Conservation (phyloP, 2,113 vertebrate genomes). For the Hoplias malabaricus region DNA sequence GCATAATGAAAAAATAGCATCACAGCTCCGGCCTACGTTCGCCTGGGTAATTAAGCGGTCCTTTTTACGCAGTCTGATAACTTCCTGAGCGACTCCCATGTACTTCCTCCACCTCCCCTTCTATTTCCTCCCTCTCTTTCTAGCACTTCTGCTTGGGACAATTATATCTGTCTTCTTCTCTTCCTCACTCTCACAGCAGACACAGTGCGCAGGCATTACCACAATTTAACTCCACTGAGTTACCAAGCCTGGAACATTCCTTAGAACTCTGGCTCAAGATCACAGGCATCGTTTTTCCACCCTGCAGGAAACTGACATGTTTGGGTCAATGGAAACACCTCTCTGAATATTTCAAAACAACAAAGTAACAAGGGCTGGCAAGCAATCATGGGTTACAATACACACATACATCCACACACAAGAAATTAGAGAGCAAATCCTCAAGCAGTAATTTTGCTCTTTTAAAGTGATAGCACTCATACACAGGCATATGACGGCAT, state of each 20-base stretch:
- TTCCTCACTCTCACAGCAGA: constrained; percentile 4
- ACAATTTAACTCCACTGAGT: neutral
- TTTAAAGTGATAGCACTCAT: constrained; percentile 43
- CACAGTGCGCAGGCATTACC: constrained; percentile 6
- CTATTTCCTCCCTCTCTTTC: neutral
- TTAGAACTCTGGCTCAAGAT: constrained; percentile 25
- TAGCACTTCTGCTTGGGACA: neutral
- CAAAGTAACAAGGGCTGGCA: constrained; percentile 41
- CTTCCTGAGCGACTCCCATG: constrained; percentile 69
- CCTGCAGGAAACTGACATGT: constrained; percentile 16
- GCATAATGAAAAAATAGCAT: constrained; percentile 63
- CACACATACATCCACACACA: constrained; percentile 12
- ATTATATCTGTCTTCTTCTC: neutral
- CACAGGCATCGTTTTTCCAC: neutral
- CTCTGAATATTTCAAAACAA: constrained; percentile 26
- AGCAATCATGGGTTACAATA: constrained; percentile 42
- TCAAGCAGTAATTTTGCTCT: constrained; percentile 31
- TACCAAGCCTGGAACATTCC: constrained; percentile 31
- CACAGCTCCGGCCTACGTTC: constrained; percentile 27
- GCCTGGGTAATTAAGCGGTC: constrained; percentile 66
- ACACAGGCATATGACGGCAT: constrained; percentile 8
- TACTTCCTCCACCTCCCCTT: constrained; percentile 51
- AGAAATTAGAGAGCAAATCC: constrained; percentile 46
- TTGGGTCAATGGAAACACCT: constrained; percentile 32
- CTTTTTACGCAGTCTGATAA: constrained; percentile 58